A percentile compares a stretch with the other conserved stretches of the same genome.
Evolutionary conservation across 2,113 vertebrate genomes (phyloP).

Genomic region (Sinocyclocheilus grahami): DNA sequence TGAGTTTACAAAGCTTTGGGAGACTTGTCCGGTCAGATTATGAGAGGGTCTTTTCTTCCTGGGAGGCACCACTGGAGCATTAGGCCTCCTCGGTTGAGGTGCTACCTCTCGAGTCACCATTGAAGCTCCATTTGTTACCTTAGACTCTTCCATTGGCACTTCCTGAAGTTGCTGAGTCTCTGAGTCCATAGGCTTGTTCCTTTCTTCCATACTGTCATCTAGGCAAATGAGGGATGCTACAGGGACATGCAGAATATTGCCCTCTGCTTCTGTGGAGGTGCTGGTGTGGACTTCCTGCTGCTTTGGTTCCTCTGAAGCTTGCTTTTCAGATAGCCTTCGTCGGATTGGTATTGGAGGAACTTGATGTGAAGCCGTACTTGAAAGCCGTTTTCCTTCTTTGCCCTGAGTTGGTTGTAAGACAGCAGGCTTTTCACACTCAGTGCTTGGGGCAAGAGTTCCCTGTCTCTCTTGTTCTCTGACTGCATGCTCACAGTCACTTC

Average conservation of each 20-base stretch:
- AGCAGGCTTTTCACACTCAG: slow-evolving; percentile 54
- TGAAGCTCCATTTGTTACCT: slow-evolving; percentile 37
- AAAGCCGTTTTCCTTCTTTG: slow-evolving; percentile 43
- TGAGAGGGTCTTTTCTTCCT: slow-evolving; percentile 74
- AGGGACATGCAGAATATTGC: neutral
- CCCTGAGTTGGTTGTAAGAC: neutral
- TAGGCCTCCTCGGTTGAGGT: slow-evolving; percentile 55
- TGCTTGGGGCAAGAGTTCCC: slow-evolving; percentile 36
- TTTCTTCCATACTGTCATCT: slow-evolving; percentile 43
- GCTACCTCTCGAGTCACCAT: neutral
- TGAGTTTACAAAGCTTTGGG: neutral
- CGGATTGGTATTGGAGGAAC: slow-evolving; percentile 54
- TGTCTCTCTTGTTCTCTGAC: neutral
- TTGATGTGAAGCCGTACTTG: neutral
- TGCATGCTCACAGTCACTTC: slow-evolving; percentile 55
- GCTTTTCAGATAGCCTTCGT: slow-evolving; percentile 51
- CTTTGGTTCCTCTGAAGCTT: slow-evolving; percentile 25
- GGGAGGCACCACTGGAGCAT: slow-evolving; percentile 78
- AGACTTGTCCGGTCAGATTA: slow-evolving; percentile 1
- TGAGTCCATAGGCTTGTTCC: neutral
- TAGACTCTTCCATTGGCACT: slow-evolving; percentile 20
- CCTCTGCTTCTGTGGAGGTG: slow-evolving; percentile 9
- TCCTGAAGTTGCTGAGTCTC: slow-evolving; percentile 4
- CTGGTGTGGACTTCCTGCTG: slow-evolving; percentile 16
- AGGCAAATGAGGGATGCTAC: slow-evolving; percentile 55